phyloP scores from a whole-genome alignment of 2,888 invertebrate species.

The Chrysotoxum bicinctum region DNA sequence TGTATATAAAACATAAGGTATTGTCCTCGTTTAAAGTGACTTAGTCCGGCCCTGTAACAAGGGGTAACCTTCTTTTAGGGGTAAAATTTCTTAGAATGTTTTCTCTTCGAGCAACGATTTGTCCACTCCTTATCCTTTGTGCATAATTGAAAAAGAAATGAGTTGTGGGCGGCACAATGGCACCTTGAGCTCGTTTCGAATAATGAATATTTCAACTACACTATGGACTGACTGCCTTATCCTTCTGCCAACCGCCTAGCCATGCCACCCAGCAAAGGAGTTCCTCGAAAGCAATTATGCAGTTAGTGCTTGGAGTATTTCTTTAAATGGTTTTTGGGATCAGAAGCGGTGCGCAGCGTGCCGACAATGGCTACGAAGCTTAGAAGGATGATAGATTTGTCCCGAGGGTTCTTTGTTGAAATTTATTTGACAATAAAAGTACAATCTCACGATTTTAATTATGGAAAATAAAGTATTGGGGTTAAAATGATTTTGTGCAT shows the following conservation, averaged over 20 bases:
- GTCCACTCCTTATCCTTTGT: slow-evolving; percentile 52
- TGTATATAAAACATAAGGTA: too few species aligned
- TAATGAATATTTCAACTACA: slow-evolving; percentile 62
- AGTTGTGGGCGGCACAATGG: slow-evolving; percentile 57
- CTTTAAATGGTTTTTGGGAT: neutral
- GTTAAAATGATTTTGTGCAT: slow-evolving; percentile 27
- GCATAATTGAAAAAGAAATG: slow-evolving; percentile 61
- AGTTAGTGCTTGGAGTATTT: slow-evolving; percentile 29
- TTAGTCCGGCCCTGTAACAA: neutral
- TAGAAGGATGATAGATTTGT: slow-evolving; percentile 21
- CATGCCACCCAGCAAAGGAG: neutral
- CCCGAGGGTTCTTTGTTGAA: slow-evolving; percentile 13
- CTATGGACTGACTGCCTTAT: neutral
- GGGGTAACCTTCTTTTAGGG: neutral
- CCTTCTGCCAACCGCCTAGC: neutral
- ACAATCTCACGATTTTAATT: slow-evolving; percentile 51
- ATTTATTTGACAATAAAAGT: slow-evolving; percentile 45
- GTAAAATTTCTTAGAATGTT: neutral
- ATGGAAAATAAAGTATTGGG: slow-evolving; percentile 5
- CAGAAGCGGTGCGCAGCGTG: neutral
- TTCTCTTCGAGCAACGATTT: slow-evolving; percentile 39
- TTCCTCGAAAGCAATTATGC: slow-evolving; percentile 35
- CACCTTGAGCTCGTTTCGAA: slow-evolving; percentile 58
- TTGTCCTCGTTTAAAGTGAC: too few species aligned
- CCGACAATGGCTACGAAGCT: neutral